Conservation (phyloP, 2,888 invertebrate genomes). For the Lysandra coridon region DNA sequence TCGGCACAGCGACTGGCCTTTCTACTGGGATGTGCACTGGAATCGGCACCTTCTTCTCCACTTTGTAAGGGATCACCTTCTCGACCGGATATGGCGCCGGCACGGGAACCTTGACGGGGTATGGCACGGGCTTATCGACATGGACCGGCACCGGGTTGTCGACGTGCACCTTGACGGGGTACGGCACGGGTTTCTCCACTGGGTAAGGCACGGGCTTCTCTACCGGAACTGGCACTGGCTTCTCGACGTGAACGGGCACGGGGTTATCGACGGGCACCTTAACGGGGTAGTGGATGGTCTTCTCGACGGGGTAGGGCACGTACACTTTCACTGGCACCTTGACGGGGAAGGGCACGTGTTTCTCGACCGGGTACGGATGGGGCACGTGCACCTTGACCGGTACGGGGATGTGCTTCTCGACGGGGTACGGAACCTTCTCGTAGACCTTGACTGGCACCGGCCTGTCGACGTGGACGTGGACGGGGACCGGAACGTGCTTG, state of each 20-base stretch:
- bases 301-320: slow-evolving; percentile 88
- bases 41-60: slow-evolving; percentile 83
- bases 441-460: slow-evolving; percentile 83
- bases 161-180: slow-evolving; percentile 84
- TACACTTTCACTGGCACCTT: slow-evolving; percentile 86
- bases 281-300: slow-evolving; percentile 86
- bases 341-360: slow-evolving; percentile 83
- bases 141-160: slow-evolving; percentile 87
- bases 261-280: slow-evolving; percentile 85
- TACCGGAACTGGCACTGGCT: slow-evolving; percentile 85
- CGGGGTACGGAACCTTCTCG: slow-evolving; percentile 85
- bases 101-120: slow-evolving; percentile 86
- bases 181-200: slow-evolving; percentile 85
- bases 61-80: slow-evolving; percentile 83
- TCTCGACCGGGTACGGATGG: slow-evolving; percentile 87
- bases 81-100: slow-evolving; percentile 86
- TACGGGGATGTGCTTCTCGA: slow-evolving; percentile 84
- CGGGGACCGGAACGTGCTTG: slow-evolving; percentile 83
- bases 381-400: slow-evolving; percentile 87
- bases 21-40: slow-evolving; percentile 83
- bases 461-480: slow-evolving; percentile 84
- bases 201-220: slow-evolving; percentile 88
- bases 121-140: slow-evolving; percentile 89
- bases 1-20: slow-evolving; percentile 82
- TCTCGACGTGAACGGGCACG: slow-evolving; percentile 84